Base-by-base conservation (phyloP, 2,797 vertebrate species). In the Ctenopoma kingsleyae region DNA sequence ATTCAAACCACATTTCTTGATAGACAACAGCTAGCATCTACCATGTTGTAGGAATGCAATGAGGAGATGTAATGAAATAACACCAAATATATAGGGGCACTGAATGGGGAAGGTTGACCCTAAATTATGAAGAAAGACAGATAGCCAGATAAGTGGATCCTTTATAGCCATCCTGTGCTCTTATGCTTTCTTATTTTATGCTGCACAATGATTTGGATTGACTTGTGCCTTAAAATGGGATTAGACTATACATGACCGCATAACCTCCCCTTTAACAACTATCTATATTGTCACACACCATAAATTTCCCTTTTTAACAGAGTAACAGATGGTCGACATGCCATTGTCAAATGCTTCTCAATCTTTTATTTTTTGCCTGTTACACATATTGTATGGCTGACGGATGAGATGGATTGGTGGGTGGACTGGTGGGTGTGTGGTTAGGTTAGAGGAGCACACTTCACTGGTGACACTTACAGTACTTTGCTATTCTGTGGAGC, bases 341-440 rank as follows among this genome's bases (percentile, higher is more conserved):
- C 74, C 72, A 78, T 54, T 84, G 77, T 80, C 66, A 73, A 47
- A 69, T 40, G 64, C 64, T 53, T 63, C 44, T 67, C n/a, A 25
- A 16, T 66, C 52, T 57, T 56, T 41, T 54, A 61, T 6, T 22
- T 20, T 54, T 30, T 41, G 13, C 44, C 7, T 53, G 53, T 76
- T 66, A 84, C 78, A 81, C 44, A 55, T 47, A 71, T 62, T 58
- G 78, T 63, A 56, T 58, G 66, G 73, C 50, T 79, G 72, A 71
- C 64, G 74, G 70, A 67, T 60, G 70, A 79, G 84, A 83, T 84
- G 69, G 83, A 87, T 85, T 80, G 78, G 63, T 69, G 79, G 84
- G 73, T 64, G 83, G 80, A 69, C 65, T 19, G 25, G 64, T 76
- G 76, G 78, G 71, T 84, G 76, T 80, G 69, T 46, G n/a, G 68